Conservation (phyloP, 2,797 vertebrate species). For the Micropoecilia bifurca region DNA sequence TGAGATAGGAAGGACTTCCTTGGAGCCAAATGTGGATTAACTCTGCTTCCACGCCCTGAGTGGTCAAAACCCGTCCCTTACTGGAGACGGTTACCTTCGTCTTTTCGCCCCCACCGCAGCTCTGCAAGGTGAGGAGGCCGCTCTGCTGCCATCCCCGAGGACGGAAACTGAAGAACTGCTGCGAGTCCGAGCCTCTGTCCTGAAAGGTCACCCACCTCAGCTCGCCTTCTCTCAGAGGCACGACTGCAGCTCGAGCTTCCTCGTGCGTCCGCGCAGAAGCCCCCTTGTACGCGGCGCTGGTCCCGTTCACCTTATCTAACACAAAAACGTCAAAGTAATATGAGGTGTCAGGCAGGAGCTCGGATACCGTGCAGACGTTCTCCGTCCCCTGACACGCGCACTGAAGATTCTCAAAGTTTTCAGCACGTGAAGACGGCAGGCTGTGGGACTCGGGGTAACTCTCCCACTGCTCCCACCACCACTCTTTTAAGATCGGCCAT, state of each 20-base stretch:
- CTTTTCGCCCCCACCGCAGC: conserved; percentile 80
- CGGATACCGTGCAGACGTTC: conserved; percentile 86
- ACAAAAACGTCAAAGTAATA: conserved; percentile 93
- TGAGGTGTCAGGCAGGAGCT: conserved; percentile 84
- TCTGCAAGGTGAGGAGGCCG: conserved; percentile 87
- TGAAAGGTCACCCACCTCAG: conserved; percentile 82
- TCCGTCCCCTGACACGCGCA: conserved; percentile 86
- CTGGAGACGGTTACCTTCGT: conserved; percentile 82
- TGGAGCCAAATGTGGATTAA: conserved; percentile 87
- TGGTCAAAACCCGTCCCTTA: conserved; percentile 78
- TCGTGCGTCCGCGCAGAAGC: conserved; percentile 84
- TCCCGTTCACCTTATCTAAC: conserved; percentile 84
- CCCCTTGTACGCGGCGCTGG: conserved; percentile 85
- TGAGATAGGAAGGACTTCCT: conserved; percentile 83
- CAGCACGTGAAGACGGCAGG: conserved; percentile 33
- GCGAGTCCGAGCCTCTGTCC: conserved; percentile 56
- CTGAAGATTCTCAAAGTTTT: conserved; percentile 71
- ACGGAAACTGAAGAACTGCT: conserved; percentile 81
- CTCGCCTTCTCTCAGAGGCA: conserved; percentile 85
- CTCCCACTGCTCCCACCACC: conserved; percentile 83
- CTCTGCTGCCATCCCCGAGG: conserved; percentile 86
- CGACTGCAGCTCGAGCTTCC: conserved; percentile 81
- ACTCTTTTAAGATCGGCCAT: conserved; percentile 78
- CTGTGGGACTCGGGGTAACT: conserved; percentile 46
- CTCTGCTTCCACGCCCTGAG: conserved; percentile 79